Conservation (phyloP, 2,797 vertebrate genomes). For the Amazona finschi region DNA sequence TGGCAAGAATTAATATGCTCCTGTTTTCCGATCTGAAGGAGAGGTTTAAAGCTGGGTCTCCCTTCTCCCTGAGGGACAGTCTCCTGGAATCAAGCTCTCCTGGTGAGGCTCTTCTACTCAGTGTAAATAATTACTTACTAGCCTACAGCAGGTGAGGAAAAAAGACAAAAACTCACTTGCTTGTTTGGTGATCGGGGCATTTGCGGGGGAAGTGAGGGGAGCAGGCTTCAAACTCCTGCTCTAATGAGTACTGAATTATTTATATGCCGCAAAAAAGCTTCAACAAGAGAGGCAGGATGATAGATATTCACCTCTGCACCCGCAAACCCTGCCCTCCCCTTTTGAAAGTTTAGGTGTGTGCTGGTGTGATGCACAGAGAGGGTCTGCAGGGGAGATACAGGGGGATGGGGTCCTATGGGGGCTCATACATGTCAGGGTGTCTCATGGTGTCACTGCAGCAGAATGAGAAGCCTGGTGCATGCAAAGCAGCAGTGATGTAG, state of each 20-base stretch:
- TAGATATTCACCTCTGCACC: background rate
- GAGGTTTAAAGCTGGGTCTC: background rate
- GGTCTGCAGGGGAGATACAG: background rate
- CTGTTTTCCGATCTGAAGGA: background rate
- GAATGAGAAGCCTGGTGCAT: background rate
- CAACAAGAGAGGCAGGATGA: background rate
- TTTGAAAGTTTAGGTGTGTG: background rate
- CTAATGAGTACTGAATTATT: constrained; percentile 47
- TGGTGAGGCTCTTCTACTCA: background rate
- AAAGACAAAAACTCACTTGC: background rate
- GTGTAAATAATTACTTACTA: constrained; percentile 25
- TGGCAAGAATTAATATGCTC: background rate
- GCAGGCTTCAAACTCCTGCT: constrained; percentile 22
- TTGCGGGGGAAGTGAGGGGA: background rate
- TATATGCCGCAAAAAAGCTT: background rate
- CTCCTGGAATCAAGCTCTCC: background rate
- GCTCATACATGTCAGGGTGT: fast-evolving
- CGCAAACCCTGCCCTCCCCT: background rate
- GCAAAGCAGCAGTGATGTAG: background rate
- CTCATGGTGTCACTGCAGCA: background rate
- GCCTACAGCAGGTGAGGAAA: background rate
- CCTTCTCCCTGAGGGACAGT: background rate
- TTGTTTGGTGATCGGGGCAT: background rate
- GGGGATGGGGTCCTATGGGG: fast-evolving
- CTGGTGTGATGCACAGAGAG: background rate